A percentile compares a stretch with the other conserved stretches of the same genome.
These are phyloP conservation scores for Hystrix cristata DNA, from an alignment of 2,113 vertebrate species.

Conservation along the genomic window DNA sequence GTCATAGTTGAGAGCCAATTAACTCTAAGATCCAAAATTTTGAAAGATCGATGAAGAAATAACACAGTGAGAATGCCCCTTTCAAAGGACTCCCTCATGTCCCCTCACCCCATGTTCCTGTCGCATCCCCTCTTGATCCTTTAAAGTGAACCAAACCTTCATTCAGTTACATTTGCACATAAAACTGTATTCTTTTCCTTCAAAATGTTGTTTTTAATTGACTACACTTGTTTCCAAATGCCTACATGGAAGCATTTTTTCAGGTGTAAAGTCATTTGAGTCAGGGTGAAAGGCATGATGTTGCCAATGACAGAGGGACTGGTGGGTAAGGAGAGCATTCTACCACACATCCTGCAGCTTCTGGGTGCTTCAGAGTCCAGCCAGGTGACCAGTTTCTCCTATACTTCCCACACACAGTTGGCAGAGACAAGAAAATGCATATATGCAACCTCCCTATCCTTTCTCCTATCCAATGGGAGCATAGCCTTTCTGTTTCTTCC, in stretches of 20 bases:
- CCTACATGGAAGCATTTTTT: too few relatives aligned
- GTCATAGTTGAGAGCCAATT: background rate
- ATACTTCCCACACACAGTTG: too few relatives aligned
- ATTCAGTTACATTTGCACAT: background rate
- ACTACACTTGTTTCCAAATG: too few relatives aligned
- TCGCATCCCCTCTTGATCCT: too few relatives aligned
- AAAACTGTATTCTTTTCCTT: background rate
- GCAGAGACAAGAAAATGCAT: too few relatives aligned
- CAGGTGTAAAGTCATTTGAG: too few relatives aligned
- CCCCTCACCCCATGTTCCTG: background rate
- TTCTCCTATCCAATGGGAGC: too few relatives aligned
- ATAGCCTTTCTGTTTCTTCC: too few relatives aligned
- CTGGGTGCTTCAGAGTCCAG: background rate
- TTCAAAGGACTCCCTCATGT: accelerated
- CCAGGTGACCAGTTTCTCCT: background rate
- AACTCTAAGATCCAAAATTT: background rate
- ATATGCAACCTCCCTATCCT: too few relatives aligned
- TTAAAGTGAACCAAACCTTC: background rate
- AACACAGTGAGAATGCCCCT: accelerated
- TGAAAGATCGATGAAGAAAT: background rate
- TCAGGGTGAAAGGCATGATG: background rate
- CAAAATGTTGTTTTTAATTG: background rate
- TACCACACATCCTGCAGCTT: background rate
- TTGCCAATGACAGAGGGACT: background rate
- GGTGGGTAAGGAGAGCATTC: background rate